These are phyloP conservation scores for Melitaea athalia DNA, from an alignment of 2,888 invertebrate genomes.

Conservation along the genomic window DNA sequence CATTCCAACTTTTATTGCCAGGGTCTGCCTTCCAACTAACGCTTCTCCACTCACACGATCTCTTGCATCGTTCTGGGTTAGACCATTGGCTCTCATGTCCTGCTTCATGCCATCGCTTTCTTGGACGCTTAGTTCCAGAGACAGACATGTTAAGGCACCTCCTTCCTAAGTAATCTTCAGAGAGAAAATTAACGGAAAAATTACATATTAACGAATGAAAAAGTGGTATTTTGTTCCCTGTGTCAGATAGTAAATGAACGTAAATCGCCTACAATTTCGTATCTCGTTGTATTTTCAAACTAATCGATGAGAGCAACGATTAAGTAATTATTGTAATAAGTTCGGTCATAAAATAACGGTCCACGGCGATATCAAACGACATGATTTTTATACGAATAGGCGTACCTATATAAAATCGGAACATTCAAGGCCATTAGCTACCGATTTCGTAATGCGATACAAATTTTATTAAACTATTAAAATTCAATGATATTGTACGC, in stretches of 20 bases:
- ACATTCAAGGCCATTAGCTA: constrained; percentile 31
- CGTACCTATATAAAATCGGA: constrained; percentile 25
- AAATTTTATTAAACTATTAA: constrained; percentile 24
- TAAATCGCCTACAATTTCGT: constrained; percentile 24
- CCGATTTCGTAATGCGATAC: constrained; percentile 31
- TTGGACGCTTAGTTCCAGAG: too few relatives aligned
- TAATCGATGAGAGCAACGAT: constrained; percentile 61
- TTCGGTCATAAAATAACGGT: constrained; percentile 63
- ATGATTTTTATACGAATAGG: constrained; percentile 29
- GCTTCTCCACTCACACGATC: too few relatives aligned
- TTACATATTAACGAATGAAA: too few relatives aligned
- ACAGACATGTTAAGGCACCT: too few relatives aligned
- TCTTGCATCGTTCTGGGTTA: too few relatives aligned
- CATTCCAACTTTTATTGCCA: too few relatives aligned
- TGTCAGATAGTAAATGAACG: constrained; percentile 4
- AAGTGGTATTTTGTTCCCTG: neutral
- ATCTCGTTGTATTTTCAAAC: constrained; percentile 41
- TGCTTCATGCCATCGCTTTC: too few relatives aligned
- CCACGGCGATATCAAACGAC: constrained; percentile 59
- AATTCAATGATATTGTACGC: constrained; percentile 25
- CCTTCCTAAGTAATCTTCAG: too few relatives aligned
- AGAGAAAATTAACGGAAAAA: too few relatives aligned
- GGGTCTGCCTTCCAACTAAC: too few relatives aligned
- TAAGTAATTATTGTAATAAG: constrained; percentile 73
- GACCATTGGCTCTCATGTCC: too few relatives aligned